Conservation (phyloP, 2,113 vertebrate genomes). For the Cygnus atratus region DNA sequence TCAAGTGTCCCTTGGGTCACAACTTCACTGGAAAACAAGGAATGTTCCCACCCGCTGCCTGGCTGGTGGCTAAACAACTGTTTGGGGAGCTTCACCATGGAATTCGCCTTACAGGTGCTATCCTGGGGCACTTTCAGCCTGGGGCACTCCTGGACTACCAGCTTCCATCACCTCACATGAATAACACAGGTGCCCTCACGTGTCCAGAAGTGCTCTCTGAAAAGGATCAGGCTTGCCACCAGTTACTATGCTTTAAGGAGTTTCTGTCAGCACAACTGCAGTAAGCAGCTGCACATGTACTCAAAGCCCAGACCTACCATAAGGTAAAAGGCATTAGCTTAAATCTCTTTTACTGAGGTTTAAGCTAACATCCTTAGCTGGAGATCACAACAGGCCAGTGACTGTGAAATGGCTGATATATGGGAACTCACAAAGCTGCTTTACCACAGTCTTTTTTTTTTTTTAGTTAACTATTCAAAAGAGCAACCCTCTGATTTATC, state of each 20-base stretch:
- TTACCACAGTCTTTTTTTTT: background rate
- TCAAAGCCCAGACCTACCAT: background rate
- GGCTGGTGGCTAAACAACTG: background rate
- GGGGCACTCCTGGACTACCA: too few species aligned
- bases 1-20: background rate
- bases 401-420: background rate
- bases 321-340: background rate
- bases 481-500: background rate
- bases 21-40: background rate
- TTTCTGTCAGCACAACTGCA: background rate
- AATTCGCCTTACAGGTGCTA: background rate
- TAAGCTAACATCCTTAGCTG: background rate
- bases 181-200: fast-evolving
- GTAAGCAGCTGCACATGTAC: background rate
- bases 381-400: background rate
- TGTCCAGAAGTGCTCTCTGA: background rate
- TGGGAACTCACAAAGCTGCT: background rate
- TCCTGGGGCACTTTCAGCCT: background rate
- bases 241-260: background rate
- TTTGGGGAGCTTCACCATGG: background rate
- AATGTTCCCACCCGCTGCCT: background rate
- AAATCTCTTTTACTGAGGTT: background rate
- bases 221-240: background rate
- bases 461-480: background rate
- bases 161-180: background rate